Evolutionary conservation across 1,140 invertebrate genomes (phyloP).

Genomic region (Zaprionus taronus): DNA sequence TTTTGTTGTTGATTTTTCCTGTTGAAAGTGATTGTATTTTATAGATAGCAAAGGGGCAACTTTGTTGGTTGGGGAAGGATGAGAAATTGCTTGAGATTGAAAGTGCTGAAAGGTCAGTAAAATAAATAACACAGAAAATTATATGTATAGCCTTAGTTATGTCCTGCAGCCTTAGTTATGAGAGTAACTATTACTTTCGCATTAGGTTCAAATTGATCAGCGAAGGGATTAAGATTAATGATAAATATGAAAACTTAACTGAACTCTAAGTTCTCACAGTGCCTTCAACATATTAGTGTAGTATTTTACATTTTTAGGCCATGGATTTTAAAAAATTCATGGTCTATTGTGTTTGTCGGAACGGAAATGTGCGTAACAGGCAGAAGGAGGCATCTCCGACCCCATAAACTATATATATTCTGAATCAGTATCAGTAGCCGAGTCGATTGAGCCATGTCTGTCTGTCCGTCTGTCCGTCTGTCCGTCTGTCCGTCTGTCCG

Average conservation of each 20-base stretch:
- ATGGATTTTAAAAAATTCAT: too few species aligned
- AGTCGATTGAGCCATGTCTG: too few species aligned
- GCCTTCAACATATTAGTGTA: not conserved
- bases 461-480: too few species aligned
- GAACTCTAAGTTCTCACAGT: not conserved
- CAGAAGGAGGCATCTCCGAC: too few species aligned
- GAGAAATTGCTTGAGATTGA: conserved; percentile 20
- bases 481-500: too few species aligned
- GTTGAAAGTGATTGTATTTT: conserved; percentile 73
- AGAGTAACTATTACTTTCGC: not conserved
- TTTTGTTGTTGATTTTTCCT: conserved; percentile 56
- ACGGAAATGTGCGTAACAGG: too few species aligned
- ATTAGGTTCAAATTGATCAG: not conserved
- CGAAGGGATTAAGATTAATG: not conserved
- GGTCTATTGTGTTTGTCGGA: too few species aligned
- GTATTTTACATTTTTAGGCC: not conserved
- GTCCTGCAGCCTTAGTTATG: not conserved
- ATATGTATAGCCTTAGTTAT: conserved; percentile 6
- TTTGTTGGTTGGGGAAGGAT: conserved; percentile 13
- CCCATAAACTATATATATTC: too few species aligned
- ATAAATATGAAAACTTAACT: not conserved
- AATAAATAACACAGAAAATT: conserved; percentile 27
- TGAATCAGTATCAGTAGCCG: too few species aligned
- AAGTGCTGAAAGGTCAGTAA: conserved; percentile 21
- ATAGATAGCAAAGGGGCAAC: conserved; percentile 48